Evolutionary conservation across 2,888 invertebrate species (phyloP).

Genomic region (Melieria crassipennis): DNA sequence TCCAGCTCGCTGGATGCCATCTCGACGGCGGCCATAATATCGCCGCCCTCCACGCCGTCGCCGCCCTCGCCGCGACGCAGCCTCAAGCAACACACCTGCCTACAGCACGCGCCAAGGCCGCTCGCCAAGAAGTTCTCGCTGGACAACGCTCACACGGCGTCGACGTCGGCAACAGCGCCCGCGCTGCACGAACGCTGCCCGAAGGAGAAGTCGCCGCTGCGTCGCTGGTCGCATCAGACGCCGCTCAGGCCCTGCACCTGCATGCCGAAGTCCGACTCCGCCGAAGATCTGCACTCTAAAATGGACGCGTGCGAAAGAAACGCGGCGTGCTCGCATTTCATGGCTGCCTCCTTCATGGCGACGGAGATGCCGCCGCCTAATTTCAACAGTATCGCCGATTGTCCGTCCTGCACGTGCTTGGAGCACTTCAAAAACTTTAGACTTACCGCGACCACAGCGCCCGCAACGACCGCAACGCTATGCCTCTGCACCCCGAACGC

Average conservation of each 20-base stretch:
- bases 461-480: too few species aligned
- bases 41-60: slow-evolving; percentile 60
- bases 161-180: slow-evolving; percentile 1
- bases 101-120: slow-evolving; percentile 33
- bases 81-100: slow-evolving; percentile 56
- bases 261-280: slow-evolving; percentile 23
- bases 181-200: slow-evolving; percentile 9
- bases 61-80: slow-evolving; percentile 55
- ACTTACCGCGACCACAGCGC: slow-evolving; percentile 14
- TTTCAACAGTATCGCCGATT: slow-evolving; percentile 22
- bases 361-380: slow-evolving; percentile 15
- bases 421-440: slow-evolving; percentile 24
- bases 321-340: neutral
- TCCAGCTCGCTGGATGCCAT: slow-evolving; percentile 64
- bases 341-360: slow-evolving; percentile 7
- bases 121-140: slow-evolving; percentile 58
- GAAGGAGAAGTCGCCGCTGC: slow-evolving; percentile 39
- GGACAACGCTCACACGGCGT: slow-evolving; percentile 46
- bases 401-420: slow-evolving; percentile 18
- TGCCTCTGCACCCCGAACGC: neutral
- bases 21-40: slow-evolving; percentile 46
- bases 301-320: slow-evolving; percentile 31
- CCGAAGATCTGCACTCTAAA: slow-evolving; percentile 21
- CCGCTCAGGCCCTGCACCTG: slow-evolving; percentile 52
- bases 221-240: slow-evolving; percentile 59